Evolutionary conservation across 2,113 vertebrate genomes (phyloP).

Genomic region (Ceyx melanurus): DNA sequence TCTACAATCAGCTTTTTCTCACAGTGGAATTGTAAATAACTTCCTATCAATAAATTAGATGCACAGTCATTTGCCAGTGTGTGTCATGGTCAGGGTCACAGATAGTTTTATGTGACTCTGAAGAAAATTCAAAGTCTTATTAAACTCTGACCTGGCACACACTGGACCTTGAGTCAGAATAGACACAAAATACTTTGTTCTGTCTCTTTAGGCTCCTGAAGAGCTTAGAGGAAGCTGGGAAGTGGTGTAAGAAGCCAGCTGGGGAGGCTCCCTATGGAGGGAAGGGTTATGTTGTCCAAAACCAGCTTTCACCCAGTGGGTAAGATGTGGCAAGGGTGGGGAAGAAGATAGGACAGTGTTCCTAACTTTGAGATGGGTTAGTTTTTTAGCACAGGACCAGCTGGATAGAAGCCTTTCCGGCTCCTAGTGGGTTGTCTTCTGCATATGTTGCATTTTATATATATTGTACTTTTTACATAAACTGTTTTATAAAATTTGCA

Average conservation of each 20-base stretch:
- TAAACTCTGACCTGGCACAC: neutral
- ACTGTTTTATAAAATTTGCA: neutral
- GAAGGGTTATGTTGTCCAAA: neutral
- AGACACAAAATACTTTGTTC: neutral
- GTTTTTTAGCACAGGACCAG: neutral
- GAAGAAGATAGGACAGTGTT: neutral
- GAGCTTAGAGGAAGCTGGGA: neutral
- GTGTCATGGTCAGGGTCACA: neutral
- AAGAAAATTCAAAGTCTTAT: neutral
- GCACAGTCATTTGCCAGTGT: neutral
- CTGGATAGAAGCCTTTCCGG: neutral
- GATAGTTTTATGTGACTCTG: neutral
- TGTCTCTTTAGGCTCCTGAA: neutral
- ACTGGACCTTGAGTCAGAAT: neutral
- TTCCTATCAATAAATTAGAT: neutral
- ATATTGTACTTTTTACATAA: neutral
- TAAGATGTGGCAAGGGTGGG: neutral
- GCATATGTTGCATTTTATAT: neutral
- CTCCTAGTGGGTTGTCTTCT: neutral
- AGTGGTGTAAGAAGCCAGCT: neutral
- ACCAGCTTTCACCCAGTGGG: rapidly evolving
- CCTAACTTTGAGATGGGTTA: neutral
- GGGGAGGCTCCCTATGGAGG: rapidly evolving
- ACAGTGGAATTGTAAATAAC: neutral
- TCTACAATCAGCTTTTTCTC: neutral